Conservation (phyloP, 1,140 invertebrate genomes). For the Chironomus striatipennis region DNA sequence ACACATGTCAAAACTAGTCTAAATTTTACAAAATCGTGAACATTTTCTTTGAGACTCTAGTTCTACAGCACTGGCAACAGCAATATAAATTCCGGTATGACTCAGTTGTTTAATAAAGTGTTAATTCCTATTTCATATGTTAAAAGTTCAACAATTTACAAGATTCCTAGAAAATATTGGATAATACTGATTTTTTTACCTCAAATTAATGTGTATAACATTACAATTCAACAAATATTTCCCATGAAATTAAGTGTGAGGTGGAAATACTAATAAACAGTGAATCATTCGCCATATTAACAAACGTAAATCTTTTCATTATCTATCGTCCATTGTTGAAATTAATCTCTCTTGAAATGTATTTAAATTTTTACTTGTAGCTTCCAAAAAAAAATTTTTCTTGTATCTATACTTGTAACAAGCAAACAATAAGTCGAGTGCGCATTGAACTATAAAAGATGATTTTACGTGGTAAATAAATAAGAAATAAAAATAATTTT, state of each 20-base stretch:
- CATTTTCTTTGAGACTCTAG: no score
- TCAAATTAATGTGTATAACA: no score
- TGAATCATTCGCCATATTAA: constrained; percentile 1
- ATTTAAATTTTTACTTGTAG: neutral
- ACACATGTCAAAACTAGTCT: no score
- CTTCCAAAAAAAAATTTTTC: neutral
- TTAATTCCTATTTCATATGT: neutral
- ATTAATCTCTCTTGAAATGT: neutral
- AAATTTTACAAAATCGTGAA: no score
- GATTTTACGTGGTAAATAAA: neutral
- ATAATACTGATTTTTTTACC: no score
- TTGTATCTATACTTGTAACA: neutral
- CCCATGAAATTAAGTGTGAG: neutral
- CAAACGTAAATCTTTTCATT: neutral
- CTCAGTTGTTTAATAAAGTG: no score
- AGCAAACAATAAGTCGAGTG: neutral
- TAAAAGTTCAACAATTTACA: neutral
- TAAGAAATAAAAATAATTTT: no score
- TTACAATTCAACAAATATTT: neutral
- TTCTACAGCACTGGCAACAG: no score
- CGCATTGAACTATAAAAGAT: constrained; percentile 7
- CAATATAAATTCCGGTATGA: no score
- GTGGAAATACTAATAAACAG: neutral
- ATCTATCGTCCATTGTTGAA: neutral
- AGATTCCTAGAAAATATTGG: neutral